Conservation (phyloP, 2,888 invertebrate genomes). For the Adelognathus sp. region DNA sequence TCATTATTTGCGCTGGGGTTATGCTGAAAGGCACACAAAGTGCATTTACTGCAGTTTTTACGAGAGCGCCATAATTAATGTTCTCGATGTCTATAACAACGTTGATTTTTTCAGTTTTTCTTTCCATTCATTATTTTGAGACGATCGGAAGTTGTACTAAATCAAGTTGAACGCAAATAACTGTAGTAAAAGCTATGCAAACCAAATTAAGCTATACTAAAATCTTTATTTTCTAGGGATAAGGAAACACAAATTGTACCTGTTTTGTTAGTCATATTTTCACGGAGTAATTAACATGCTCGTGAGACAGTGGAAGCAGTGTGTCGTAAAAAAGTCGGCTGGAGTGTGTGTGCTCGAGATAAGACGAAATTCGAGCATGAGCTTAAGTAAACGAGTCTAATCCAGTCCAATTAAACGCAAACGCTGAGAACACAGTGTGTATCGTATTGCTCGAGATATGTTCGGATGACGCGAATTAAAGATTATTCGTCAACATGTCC, state of each 20-base stretch:
- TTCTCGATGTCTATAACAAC: too few species aligned
- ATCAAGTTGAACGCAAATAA: too few species aligned
- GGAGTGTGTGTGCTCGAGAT: not conserved
- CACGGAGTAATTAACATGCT: not conserved
- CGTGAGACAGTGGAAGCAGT: not conserved
- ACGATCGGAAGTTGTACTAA: too few species aligned
- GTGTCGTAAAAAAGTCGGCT: not conserved
- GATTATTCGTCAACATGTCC: constrained; percentile 13
- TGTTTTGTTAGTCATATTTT: not conserved
- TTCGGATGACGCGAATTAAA: constrained; percentile 2
- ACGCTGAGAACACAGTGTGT: not conserved
- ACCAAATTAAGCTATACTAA: too few species aligned
- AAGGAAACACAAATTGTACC: not conserved
- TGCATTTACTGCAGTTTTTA: too few species aligned
- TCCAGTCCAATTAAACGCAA: not conserved
- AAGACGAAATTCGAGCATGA: not conserved
- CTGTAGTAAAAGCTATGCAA: too few species aligned
- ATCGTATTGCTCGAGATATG: not conserved
- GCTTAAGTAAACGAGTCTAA: not conserved
- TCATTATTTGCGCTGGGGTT: not conserved
- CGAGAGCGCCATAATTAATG: too few species aligned
- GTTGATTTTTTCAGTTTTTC: too few species aligned
- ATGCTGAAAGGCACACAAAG: too few species aligned
- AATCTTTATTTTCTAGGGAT: too few species aligned
- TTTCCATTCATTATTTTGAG: too few species aligned